Percentiles rank a stretch among this genome's conserved stretches.
Conservation (phyloP, 2,113 vertebrate species). For the Rana temporaria region DNA sequence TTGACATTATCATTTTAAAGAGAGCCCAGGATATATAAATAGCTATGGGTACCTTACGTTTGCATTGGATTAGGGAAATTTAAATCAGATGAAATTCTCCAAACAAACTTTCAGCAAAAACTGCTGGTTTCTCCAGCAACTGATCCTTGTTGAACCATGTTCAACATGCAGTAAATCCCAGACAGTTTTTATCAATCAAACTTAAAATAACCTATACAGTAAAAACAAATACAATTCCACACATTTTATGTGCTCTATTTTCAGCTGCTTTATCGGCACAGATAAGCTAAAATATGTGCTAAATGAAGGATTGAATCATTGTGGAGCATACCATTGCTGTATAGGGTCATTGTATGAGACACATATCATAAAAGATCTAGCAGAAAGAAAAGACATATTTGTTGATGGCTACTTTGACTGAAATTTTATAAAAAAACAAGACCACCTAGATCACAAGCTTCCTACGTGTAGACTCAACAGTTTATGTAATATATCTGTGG, state of each 20-base stretch:
- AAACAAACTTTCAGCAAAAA: not conserved
- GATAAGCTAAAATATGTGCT: constrained; percentile 40
- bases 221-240: constrained; percentile 34
- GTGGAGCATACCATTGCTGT: constrained; percentile 17
- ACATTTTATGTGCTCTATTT: constrained; percentile 49
- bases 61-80: too few species aligned
- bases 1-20: too few species aligned
- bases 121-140: not conserved
- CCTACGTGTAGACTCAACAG: too few species aligned
- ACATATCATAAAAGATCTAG: not conserved
- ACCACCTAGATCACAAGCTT: too few species aligned
- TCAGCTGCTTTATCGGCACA: constrained; percentile 37
- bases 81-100: too few species aligned
- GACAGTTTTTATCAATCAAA: not conserved
- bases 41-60: too few species aligned
- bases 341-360: not conserved
- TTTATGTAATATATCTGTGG: too few species aligned
- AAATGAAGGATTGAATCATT: not conserved
- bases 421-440: not conserved
- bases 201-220: constrained; percentile 33
- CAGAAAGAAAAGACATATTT: not conserved
- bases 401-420: not conserved
- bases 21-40: too few species aligned
- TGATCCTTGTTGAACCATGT: not conserved
- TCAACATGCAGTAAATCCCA: not conserved